phyloP scores from a whole-genome alignment of 2,113 vertebrate species.

The Amia ocellicauda region DNA sequence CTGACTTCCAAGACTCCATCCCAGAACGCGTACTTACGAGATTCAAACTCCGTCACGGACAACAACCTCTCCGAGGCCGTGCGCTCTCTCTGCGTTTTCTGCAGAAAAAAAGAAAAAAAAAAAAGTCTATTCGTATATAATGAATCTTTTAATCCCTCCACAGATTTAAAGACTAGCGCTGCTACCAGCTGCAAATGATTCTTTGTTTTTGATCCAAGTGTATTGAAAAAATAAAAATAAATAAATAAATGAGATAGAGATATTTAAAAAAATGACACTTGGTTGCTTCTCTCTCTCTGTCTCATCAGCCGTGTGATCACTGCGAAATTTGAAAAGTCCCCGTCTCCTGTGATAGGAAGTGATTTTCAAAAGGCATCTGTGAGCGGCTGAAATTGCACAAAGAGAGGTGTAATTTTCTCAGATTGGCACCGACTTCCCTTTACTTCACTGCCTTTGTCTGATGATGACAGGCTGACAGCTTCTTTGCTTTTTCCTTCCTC shows the following conservation, averaged over 20 bases:
- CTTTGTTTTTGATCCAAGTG: no score
- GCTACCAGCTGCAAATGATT: no score
- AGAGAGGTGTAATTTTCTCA: not conserved
- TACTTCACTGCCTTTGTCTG: not conserved
- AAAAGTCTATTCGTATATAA: no score
- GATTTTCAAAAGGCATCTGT: not conserved
- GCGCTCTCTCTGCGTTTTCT: constrained; percentile 81
- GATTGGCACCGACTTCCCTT: not conserved
- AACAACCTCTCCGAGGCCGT: constrained; percentile 78
- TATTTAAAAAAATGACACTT: no score
- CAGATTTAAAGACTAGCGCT: no score
- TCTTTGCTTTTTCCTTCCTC: not conserved
- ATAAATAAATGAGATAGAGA: no score
- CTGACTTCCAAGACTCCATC: no score
- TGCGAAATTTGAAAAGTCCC: no score
- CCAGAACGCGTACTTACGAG: constrained; percentile 83
- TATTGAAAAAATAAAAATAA: no score
- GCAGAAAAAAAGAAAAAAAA: constrained; percentile 19
- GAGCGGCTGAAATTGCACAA: not conserved
- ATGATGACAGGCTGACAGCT: not conserved
- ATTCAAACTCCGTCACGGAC: constrained; percentile 80
- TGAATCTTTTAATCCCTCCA: no score
- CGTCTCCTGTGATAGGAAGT: not conserved
- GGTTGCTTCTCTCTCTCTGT: no score
- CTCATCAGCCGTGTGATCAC: no score